Percentiles rank a stretch among this genome's conserved stretches.
Conservation (phyloP, 2,888 invertebrate species). For the Clitarchus hookeri region DNA sequence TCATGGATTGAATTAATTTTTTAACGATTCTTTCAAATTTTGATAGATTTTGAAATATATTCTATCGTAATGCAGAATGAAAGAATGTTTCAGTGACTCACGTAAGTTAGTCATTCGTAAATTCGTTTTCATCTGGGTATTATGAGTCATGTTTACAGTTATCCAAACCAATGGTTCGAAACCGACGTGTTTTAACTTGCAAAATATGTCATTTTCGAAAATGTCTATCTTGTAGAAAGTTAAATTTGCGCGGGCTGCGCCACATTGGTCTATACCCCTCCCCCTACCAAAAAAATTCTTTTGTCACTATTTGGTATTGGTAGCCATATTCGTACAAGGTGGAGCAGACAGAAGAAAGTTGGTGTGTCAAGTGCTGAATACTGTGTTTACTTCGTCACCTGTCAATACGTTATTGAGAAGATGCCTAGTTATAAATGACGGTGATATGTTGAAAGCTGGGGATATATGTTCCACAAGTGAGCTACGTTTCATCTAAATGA, state of each 20-base stretch:
- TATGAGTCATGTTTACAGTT: not conserved
- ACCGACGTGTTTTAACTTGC: too few relatives aligned
- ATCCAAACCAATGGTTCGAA: not conserved
- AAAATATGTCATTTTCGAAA: not conserved
- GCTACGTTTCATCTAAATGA: not conserved
- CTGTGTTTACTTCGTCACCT: not conserved
- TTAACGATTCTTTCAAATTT: too few relatives aligned
- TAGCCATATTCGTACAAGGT: constrained; percentile 37
- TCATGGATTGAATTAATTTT: too few relatives aligned
- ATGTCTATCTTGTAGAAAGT: not conserved
- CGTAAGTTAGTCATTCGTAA: not conserved
- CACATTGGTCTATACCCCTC: not conserved
- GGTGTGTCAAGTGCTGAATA: not conserved
- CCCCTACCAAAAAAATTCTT: not conserved
- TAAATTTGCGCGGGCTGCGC: not conserved
- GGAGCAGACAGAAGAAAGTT: constrained; percentile 30
- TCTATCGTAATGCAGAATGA: too few relatives aligned
- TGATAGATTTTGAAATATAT: too few relatives aligned
- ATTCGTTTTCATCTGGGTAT: not conserved
- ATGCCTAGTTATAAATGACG: not conserved
- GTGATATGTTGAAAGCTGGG: not conserved
- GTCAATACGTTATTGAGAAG: not conserved
- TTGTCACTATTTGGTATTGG: constrained; percentile 20
- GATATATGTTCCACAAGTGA: not conserved
- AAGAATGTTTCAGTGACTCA: not conserved